Base-by-base conservation (phyloP, 2,797 vertebrate species). In the Esox lucius region DNA sequence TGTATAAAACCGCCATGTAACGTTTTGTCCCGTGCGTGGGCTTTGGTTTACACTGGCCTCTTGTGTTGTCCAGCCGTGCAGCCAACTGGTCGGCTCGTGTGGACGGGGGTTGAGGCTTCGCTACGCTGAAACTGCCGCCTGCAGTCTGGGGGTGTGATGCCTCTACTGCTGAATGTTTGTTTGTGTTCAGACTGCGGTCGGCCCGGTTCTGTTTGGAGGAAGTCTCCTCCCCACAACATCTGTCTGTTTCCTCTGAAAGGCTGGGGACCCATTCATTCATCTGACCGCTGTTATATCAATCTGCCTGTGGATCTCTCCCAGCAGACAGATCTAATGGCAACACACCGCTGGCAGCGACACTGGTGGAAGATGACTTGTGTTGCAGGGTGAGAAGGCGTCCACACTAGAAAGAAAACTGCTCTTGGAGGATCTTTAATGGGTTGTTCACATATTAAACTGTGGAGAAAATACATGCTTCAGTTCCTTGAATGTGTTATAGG, bases 151-250 rank as follows among this genome's bases (percentile, higher is more conserved):
- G 22, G 66, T 17, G 79, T 78, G 59, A 72, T 19, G 39, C 75
- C 71, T 68, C 78, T 64, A 72, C 74, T 87, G 87, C 81, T 86
- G 84, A 83, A 78, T 87, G 83, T 91, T 87, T 93, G 88, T 93
- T 91, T 90, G 87, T 87, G 80, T 89, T 89, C 83, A 78, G 80
- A 84, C 90, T 88, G 89, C 64, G 88, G 89, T 91, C 82, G 85
- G 86, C 73, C 0, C 70, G 78, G 79, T 86, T 87, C 75, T 83
- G 84, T 81, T 80, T 85, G 81, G 78, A 73, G 13, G 84, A 84
- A 62, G 81, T 70, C 82, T 65, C 75, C 79, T 90, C 83, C 80
- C 81, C 84, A 74, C 78, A 84, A 78, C 85, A 77, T 86, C 83
- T 84, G 85, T 80, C 80, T 70, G 81, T 74, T 76, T 84, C 39